These are phyloP conservation scores for Parapsyche elsis DNA, from an alignment of 1,140 invertebrate genomes.

Conservation along the genomic window DNA sequence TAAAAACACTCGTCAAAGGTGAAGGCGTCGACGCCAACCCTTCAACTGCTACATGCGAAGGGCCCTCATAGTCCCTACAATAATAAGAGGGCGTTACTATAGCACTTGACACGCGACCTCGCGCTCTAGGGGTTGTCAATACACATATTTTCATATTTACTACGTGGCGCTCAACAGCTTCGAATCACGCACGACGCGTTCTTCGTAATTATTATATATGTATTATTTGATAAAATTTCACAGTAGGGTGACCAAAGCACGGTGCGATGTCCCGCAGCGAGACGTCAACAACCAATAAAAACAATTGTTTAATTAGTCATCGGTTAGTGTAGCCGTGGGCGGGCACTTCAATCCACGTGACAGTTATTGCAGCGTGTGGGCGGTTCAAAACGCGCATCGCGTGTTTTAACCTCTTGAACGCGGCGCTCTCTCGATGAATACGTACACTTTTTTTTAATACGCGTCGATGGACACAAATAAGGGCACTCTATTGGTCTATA, in stretches of 20 bases:
- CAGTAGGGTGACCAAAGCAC: neutral
- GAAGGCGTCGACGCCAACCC: neutral
- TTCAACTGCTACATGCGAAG: neutral
- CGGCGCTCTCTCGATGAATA: neutral
- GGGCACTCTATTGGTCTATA: too few species aligned
- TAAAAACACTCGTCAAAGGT: neutral
- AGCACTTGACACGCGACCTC: neutral
- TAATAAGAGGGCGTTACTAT: neutral
- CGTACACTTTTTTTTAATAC: neutral
- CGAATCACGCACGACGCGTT: neutral
- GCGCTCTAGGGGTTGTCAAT: neutral
- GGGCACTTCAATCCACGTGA: neutral
- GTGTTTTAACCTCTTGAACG: neutral
- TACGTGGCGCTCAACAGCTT: too few species aligned
- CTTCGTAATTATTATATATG: neutral
- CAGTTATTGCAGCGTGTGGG: conserved; percentile 17
- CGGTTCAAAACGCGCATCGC: neutral
- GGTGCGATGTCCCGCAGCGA: too few species aligned
- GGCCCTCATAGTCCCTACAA: neutral
- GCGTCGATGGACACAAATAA: too few species aligned
- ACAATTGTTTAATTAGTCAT: conserved; percentile 26
- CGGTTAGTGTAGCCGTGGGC: conserved; percentile 1
- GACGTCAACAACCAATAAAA: neutral
- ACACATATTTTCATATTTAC: neutral
- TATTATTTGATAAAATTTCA: neutral